A percentile compares a stretch with the other conserved stretches of the same genome.
phyloP scores from a whole-genome alignment of 2,797 vertebrate species.

The Rhyacichthys aspro region DNA sequence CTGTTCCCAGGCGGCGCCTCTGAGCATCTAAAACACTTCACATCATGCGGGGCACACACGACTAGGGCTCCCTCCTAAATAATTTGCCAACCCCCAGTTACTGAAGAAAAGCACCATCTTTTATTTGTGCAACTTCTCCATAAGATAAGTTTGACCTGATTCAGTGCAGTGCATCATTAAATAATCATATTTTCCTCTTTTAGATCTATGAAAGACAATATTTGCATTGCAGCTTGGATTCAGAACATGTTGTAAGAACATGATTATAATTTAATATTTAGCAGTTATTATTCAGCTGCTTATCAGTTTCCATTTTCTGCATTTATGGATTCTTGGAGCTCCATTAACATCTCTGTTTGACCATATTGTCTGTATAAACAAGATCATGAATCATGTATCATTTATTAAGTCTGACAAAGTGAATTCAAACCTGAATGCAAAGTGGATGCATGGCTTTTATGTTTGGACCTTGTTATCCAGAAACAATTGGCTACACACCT shows the following conservation, averaged over 20 bases:
- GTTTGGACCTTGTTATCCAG: conserved; percentile 24
- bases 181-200: too few relatives aligned
- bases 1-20: not conserved
- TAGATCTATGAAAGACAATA: too few relatives aligned
- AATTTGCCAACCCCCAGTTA: not conserved
- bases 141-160: not conserved
- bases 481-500: conserved; percentile 25
- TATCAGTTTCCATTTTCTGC: too few relatives aligned
- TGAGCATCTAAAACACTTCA: not conserved
- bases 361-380: conserved; percentile 20
- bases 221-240: not conserved
- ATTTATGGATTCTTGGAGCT: too few relatives aligned
- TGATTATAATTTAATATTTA: too few relatives aligned
- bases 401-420: conserved; percentile 20
- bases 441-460: conserved; percentile 22
- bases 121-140: not conserved
- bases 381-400: conserved; percentile 24
- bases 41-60: not conserved
- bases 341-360: not conserved
- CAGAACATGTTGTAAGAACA: too few relatives aligned
- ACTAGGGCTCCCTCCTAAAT: conserved; percentile 6
- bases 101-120: not conserved
- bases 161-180: not conserved
- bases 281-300: too few relatives aligned
- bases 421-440: conserved; percentile 18